Evolutionary conservation across 2,113 vertebrate genomes (phyloP), one percentile per base, ranked within the genome.

Genomic region (Struthidea cinerea): DNA sequence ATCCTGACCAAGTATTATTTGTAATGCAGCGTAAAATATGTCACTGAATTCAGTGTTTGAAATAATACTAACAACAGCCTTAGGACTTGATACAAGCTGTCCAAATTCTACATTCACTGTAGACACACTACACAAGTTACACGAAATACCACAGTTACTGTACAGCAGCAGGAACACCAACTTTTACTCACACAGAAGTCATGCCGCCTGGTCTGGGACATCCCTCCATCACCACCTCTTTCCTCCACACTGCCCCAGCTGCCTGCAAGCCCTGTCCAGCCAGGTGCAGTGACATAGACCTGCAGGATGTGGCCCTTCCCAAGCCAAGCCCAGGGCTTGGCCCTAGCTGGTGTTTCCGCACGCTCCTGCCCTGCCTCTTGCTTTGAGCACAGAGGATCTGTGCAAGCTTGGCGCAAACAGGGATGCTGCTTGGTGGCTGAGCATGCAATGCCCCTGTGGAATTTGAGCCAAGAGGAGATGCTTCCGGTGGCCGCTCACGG

Each of bases 141-240:
- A 44, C 0, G 0, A 76, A 80, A 14, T 17, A 70, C 73, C 3
- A 2, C 52, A 28, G 21, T 5, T 73, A 49, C n/a, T 23, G 56
- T 10, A 52, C 16, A 79, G 35, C 65, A 59, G 46, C 67, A 74
- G 11, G 33, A 64, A 53, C 53, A 35, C 16, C 21, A 46, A 30
- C 65, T 55, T 88, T 28, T 13, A 77, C 49, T 20, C 63, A 23
- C 6, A 52, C 11, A 27, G 4, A 39, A 22, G 74, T 63, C 60
- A 39, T 1, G 0, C 28, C 0, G 0, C 37, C 57, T 5, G 1
- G 28, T 35, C 39, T 1, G 2, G 24, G 42, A 74, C 42, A 87
- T 42, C 23, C 30, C 35, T 47, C 60, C 33, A 39, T 27, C 60
- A 67, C 20, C 4, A 1, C 37, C 56, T 70, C 79, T 71, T 35